Conservation (phyloP, 2,888 invertebrate genomes). For the Macaria liturata region DNA sequence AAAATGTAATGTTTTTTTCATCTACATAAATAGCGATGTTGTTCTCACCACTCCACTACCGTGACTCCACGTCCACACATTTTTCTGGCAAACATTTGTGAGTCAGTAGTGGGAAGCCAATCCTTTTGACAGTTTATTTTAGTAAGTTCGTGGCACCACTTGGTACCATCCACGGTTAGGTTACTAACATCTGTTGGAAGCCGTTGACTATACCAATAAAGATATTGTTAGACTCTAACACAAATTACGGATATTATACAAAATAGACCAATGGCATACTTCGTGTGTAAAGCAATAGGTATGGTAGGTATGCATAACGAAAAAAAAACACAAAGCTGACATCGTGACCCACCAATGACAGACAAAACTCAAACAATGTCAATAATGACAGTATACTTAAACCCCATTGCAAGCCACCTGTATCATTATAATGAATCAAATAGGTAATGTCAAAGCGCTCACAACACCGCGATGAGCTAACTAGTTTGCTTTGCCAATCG, state of each 20-base stretch:
- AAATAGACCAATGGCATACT: no score
- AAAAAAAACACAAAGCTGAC: no score
- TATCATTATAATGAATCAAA: constrained; percentile 15
- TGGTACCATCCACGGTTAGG: constrained; percentile 35
- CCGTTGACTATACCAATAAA: constrained; percentile 11
- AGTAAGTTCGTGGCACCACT: constrained; percentile 37
- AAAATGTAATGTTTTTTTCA: no score
- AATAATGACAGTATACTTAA: constrained; percentile 10
- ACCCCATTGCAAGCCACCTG: constrained; percentile 14
- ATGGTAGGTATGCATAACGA: no score
- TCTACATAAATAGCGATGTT: no score
- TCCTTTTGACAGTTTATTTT: constrained; percentile 33
- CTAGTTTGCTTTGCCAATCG: constrained; percentile 34
- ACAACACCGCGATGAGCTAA: constrained; percentile 38
- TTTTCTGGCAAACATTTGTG: no score
- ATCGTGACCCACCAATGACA: constrained; percentile 7
- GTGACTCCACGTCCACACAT: no score
- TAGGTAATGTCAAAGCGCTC: constrained; percentile 13
- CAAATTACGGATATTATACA: no score
- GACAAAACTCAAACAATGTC: constrained; percentile 11
- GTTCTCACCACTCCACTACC: no score
- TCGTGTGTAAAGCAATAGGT: no score
- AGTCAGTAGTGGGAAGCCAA: no score
- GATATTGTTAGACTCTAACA: constrained; percentile 7
- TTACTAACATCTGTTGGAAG: constrained; percentile 3